Evolutionary conservation across 2,797 vertebrate genomes (phyloP).

Genomic region (Leucoraja ocellata): DNA sequence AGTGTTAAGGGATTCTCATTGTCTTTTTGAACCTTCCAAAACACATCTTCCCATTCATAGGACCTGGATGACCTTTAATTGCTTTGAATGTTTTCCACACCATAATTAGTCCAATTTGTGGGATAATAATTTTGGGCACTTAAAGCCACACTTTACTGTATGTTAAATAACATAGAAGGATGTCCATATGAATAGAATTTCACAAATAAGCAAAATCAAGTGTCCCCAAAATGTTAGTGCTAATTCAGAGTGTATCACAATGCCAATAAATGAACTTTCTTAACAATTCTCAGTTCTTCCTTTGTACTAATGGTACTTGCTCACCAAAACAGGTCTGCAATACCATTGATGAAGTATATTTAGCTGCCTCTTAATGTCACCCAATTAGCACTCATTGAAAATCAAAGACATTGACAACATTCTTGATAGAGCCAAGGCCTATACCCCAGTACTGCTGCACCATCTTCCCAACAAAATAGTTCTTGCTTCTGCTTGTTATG

Average conservation of each 20-base stretch:
- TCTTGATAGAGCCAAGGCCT: not conserved
- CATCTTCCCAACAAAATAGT: not conserved
- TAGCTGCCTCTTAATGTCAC: not conserved
- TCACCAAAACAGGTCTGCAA: too few relatives aligned
- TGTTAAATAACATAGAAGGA: not conserved
- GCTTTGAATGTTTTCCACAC: not conserved
- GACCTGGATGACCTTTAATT: not conserved
- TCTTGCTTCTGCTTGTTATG: not conserved
- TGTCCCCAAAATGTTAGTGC: not conserved
- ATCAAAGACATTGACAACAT: not conserved
- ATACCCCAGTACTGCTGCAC: not conserved
- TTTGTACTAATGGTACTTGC: too few relatives aligned
- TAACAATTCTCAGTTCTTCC: not conserved
- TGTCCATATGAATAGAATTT: not conserved
- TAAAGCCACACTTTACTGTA: not conserved
- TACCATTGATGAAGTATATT: not conserved
- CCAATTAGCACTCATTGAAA: too few relatives aligned
- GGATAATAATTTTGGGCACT: not conserved
- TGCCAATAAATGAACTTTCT: not conserved
- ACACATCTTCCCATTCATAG: not conserved
- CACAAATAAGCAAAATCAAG: not conserved
- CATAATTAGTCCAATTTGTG: not conserved
- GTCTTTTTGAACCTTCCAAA: not conserved
- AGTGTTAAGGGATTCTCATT: not conserved
- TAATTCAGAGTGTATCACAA: not conserved